A percentile compares a stretch with the other conserved stretches of the same genome.
Evolutionary conservation across 1,140 invertebrate species (phyloP).

Genomic region (Anoplolepis gracilipes): DNA sequence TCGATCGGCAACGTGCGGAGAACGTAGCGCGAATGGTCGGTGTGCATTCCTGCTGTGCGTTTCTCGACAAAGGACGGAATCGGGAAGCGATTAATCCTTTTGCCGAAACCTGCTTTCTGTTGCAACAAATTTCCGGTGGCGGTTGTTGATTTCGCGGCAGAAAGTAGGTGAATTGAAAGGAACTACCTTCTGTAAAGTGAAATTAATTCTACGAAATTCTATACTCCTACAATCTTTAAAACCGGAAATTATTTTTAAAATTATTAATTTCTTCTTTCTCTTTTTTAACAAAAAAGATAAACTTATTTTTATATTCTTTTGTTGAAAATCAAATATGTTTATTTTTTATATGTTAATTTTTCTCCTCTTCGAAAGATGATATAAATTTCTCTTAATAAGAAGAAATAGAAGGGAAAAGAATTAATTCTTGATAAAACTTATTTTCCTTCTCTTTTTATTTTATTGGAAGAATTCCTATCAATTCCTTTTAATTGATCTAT

Average conservation of each 20-base stretch:
- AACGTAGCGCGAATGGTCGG: constrained; percentile 73
- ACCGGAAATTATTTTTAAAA: constrained; percentile 21
- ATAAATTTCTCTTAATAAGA: neutral
- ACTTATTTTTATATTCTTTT: neutral
- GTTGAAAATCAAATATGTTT: neutral
- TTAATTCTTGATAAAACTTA: neutral
- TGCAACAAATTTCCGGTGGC: constrained; percentile 55
- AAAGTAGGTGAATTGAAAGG: constrained; percentile 62
- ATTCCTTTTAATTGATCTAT: neutral
- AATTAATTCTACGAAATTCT: constrained; percentile 45
- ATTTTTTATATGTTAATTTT: neutral
- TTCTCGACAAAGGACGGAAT: neutral
- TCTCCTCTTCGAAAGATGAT: neutral
- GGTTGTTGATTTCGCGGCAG: constrained; percentile 56
- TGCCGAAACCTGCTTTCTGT: constrained; percentile 51
- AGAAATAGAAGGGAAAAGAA: neutral
- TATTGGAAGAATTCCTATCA: neutral
- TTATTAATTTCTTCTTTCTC: neutral
- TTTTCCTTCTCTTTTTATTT: constrained; percentile 15
- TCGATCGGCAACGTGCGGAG: constrained; percentile 65
- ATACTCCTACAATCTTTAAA: constrained; percentile 15
- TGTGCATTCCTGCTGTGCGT: constrained; percentile 35
- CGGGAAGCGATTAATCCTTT: constrained; percentile 37
- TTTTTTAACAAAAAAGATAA: constrained; percentile 12
- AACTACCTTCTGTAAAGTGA: constrained; percentile 20